phyloP scores from a whole-genome alignment of 2,888 invertebrate genomes.

The Aporophyla nigra region DNA sequence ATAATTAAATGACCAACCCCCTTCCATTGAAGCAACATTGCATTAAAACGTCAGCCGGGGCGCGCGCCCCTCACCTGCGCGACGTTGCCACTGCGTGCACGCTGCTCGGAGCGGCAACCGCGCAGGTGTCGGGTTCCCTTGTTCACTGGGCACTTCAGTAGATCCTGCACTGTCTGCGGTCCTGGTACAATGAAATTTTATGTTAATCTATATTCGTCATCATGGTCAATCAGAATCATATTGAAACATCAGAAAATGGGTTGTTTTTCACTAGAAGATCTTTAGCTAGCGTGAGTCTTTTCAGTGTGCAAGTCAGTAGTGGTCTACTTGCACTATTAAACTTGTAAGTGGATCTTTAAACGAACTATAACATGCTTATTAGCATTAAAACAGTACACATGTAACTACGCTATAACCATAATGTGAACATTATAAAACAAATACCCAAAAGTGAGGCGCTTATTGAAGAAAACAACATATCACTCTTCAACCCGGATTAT shows the following conservation, averaged over 20 bases:
- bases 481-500: background rate
- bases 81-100: conserved; percentile 67
- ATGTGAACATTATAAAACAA: background rate
- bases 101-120: conserved; percentile 70
- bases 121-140: conserved; percentile 60
- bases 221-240: conserved; percentile 1
- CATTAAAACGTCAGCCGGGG: conserved; percentile 39
- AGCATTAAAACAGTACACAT: too few relatives aligned
- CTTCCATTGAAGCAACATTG: conserved; percentile 27
- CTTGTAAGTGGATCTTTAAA: background rate
- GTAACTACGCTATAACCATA: background rate
- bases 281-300: too few relatives aligned
- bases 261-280: background rate
- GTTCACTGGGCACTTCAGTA: conserved; percentile 31
- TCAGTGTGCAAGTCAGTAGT: background rate
- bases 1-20: conserved; percentile 52
- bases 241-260: background rate
- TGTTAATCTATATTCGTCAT: conserved; percentile 19
- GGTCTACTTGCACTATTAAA: background rate
- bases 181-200: conserved; percentile 35
- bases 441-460: background rate
- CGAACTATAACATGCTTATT: too few relatives aligned
- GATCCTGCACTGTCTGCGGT: conserved; percentile 46
- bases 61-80: conserved; percentile 66
- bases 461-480: too few relatives aligned